Evolutionary conservation across 2,888 invertebrate genomes (phyloP).

Genomic region (Chalcosyrphus nemorum): DNA sequence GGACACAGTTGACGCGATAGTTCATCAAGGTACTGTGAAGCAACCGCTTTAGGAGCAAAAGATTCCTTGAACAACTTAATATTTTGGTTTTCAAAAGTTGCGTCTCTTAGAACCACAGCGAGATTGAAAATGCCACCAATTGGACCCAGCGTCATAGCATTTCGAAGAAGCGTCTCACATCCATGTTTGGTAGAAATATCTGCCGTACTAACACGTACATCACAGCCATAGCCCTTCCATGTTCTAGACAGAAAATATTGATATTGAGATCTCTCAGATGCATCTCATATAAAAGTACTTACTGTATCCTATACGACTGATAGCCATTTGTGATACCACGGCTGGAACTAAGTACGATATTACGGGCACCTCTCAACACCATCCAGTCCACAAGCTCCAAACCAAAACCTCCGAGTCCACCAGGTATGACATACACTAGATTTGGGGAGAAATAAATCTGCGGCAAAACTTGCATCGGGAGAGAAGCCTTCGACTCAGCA

Average conservation of each 20-base stretch:
- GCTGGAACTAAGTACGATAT: slow-evolving; percentile 91
- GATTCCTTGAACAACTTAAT: slow-evolving; percentile 87
- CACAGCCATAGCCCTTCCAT: slow-evolving; percentile 88
- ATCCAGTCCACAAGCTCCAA: slow-evolving; percentile 94
- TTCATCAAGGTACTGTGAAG: slow-evolving; percentile 90
- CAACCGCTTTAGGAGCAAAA: slow-evolving; percentile 89
- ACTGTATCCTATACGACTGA: slow-evolving; percentile 89
- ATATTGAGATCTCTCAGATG: not conserved
- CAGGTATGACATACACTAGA: slow-evolving; percentile 85
- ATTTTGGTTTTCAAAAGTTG: slow-evolving; percentile 90
- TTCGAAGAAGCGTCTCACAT: slow-evolving; percentile 86
- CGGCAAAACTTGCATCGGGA: slow-evolving; percentile 77
- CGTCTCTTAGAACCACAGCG: slow-evolving; percentile 91
- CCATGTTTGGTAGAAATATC: slow-evolving; percentile 88
- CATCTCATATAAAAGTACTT: slow-evolving; percentile 74
- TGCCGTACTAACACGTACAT: slow-evolving; percentile 86
- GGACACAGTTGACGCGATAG: slow-evolving; percentile 85
- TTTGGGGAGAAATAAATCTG: slow-evolving; percentile 78
- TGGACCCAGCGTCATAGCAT: slow-evolving; percentile 86
- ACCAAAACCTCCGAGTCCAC: slow-evolving; percentile 96
- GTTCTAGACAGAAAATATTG: slow-evolving; percentile 81
- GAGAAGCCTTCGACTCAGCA: slow-evolving; percentile 74
- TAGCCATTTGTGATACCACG: slow-evolving; percentile 91
- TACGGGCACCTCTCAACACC: slow-evolving; percentile 90
- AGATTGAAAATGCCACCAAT: slow-evolving; percentile 95